Evolutionary conservation across 2,113 vertebrate genomes (phyloP).

Genomic region (Choloepus hoffmanni): DNA sequence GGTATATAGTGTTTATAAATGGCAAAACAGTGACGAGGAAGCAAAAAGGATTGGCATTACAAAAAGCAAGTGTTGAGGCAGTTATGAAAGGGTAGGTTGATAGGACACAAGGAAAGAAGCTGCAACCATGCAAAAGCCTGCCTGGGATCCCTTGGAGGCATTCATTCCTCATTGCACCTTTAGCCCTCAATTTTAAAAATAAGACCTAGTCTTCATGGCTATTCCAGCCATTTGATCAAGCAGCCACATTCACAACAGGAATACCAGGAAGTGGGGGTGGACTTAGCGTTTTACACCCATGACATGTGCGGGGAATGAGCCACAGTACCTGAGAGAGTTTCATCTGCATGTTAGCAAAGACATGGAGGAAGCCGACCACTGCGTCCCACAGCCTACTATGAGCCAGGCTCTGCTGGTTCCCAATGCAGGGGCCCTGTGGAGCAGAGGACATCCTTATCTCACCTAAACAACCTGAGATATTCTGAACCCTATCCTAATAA

Average conservation of each 20-base stretch:
- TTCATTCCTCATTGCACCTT: neutral
- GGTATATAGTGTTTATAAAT: neutral
- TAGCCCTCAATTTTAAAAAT: slow-evolving; percentile 7
- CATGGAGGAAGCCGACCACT: slow-evolving; percentile 97
- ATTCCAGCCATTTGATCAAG: neutral
- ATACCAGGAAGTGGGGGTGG: neutral
- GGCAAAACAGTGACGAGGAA: slow-evolving; percentile 30
- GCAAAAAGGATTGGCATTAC: neutral
- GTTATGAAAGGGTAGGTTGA: neutral
- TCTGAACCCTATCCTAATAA: neutral
- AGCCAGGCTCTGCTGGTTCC: slow-evolving; percentile 98
- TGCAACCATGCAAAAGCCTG: slow-evolving; percentile 69
- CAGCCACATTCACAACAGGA: slow-evolving; percentile 18
- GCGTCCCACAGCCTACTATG: slow-evolving; percentile 98
- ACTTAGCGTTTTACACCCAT: slow-evolving; percentile 38
- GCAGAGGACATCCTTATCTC: slow-evolving; percentile 15
- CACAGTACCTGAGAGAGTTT: slow-evolving; percentile 96
- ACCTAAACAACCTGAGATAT: neutral
- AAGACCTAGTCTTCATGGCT: slow-evolving; percentile 23
- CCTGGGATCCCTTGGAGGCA: neutral
- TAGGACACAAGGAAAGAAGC: slow-evolving; percentile 68
- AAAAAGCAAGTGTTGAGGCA: slow-evolving; percentile 50
- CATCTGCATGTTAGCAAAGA: slow-evolving; percentile 99
- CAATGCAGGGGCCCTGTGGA: slow-evolving; percentile 94
- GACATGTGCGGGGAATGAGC: slow-evolving; percentile 13